phyloP scores from a whole-genome alignment of 35 echinoderm and acorn worm genomes.

The Heliocidaris tuberculata region DNA sequence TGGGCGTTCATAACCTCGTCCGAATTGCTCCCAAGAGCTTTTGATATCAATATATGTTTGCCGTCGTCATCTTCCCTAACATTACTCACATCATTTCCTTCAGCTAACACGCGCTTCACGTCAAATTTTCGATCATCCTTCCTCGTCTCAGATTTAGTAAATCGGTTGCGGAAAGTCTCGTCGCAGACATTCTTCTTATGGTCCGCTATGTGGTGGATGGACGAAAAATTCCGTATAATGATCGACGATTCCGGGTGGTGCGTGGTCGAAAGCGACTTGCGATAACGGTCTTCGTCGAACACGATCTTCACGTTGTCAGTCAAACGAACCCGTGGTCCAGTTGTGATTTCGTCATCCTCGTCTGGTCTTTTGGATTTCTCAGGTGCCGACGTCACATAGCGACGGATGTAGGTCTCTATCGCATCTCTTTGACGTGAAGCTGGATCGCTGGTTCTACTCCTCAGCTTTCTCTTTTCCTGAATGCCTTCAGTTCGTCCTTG shows the following conservation, averaged over 20 bases:
- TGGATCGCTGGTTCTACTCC: not conserved
- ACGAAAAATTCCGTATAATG: slow-evolving; percentile 9
- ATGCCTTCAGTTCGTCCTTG: not conserved
- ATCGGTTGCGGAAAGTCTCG: not conserved
- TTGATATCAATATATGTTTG: not conserved
- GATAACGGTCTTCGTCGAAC: not conserved
- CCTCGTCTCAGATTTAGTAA: not conserved
- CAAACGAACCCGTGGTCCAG: slow-evolving; percentile 13
- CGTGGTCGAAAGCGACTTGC: slow-evolving; percentile 5
- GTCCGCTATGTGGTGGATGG: slow-evolving; percentile 27
- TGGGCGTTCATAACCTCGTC: not conserved
- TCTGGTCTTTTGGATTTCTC: not conserved
- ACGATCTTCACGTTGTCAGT: slow-evolving; percentile 21
- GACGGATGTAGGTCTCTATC: not conserved
- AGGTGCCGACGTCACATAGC: slow-evolving; percentile 26
- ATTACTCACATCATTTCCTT: not conserved
- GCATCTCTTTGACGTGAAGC: slow-evolving; percentile 16
- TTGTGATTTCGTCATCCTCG: not conserved
- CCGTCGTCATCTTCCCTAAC: not conserved
- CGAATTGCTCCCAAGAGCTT: not conserved
- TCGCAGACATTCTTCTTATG: not conserved
- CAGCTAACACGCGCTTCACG: not conserved
- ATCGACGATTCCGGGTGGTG: not conserved
- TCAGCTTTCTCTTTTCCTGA: not conserved
- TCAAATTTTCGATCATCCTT: not conserved